Evolutionary conservation across 1,140 invertebrate species (phyloP), one percentile per base, ranked within the genome.

Genomic region (Mizuhopecten yessoensis): DNA sequence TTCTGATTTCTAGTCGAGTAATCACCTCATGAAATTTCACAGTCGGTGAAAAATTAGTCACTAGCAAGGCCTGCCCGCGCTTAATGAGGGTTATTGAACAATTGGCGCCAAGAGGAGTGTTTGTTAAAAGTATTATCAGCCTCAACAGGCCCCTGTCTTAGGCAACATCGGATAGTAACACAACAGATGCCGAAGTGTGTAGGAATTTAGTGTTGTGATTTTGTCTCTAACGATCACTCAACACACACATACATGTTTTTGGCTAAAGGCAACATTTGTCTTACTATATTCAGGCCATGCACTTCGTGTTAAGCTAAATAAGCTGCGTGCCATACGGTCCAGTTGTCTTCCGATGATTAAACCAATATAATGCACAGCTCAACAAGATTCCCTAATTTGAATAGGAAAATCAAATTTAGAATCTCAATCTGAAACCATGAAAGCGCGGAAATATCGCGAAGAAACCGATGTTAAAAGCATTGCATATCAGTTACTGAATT

Each of bases 61-160:
- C 57, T 75, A n/a, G 57, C 57, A 75, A 29, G 5, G 57, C 11
- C 57, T 23, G 57, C n/a, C 23, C 1, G 57, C 10, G 20, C 17
- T 75, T 75, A 75, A 75, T 75, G 57, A 75, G 57, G 57, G 57
- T 75, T 75, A 75, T 75, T 75, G 57, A 75, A 75, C 57, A 75
- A 75, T 29, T 29, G 57, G 17, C 57, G 57, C 57, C 57, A 75
- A 75, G 57, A 29, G n/a, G 57, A 75, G 57, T 75, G 9, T 75
- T 75, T n/a, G 57, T 0, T n/a, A 75, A 75, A 75, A n/a, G 57
- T 75, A 75, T 75, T 75, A 75, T n/a, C n/a, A n/a, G 57, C n/a
- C n/a, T 75, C 20, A 75, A 75, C 17, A 75, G 9, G n/a, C 23
- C 57, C 45, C 20, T 49, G 45, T 17, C 57, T 29, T 3, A 75